Conservation (phyloP, 2,888 invertebrate genomes). For the Drosophila cognata region DNA sequence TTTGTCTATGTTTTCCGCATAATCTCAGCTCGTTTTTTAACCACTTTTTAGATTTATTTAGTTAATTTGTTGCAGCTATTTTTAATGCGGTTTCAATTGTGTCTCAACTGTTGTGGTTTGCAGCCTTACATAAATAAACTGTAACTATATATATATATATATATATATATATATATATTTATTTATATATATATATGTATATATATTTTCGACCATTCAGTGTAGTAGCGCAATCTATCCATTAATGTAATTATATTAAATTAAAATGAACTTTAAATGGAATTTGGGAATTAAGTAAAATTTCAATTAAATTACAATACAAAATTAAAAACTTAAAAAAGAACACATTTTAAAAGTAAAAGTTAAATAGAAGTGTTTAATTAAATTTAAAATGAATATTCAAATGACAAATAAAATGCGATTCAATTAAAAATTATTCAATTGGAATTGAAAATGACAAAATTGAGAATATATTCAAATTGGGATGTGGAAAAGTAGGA, state of each 20-base stretch:
- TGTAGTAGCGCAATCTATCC: too few species aligned
- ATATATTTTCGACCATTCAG: background rate
- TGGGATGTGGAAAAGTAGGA: background rate
- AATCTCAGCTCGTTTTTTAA: background rate
- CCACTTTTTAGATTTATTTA: constrained; percentile 2
- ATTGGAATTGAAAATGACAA: background rate
- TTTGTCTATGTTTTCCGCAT: background rate
- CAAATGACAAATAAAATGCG: background rate
- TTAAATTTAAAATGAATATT: too few species aligned
- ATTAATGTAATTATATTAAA: too few species aligned
- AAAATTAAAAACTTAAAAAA: background rate
- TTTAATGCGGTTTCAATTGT: background rate
- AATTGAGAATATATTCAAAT: background rate
- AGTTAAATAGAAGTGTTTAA: too few species aligned
- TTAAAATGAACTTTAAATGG: too few species aligned
- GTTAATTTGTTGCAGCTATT: background rate
- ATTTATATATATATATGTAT: background rate
- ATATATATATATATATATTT: background rate
- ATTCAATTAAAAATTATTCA: too few species aligned
- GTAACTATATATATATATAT: background rate
- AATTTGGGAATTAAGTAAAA: too few species aligned
- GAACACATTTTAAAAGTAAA: too few species aligned
- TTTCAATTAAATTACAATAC: background rate
- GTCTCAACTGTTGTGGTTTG: background rate
- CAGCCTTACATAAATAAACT: background rate